These are phyloP conservation scores for Phyto melanocephala DNA, from an alignment of 2,888 invertebrate species.

Conservation along the genomic window DNA sequence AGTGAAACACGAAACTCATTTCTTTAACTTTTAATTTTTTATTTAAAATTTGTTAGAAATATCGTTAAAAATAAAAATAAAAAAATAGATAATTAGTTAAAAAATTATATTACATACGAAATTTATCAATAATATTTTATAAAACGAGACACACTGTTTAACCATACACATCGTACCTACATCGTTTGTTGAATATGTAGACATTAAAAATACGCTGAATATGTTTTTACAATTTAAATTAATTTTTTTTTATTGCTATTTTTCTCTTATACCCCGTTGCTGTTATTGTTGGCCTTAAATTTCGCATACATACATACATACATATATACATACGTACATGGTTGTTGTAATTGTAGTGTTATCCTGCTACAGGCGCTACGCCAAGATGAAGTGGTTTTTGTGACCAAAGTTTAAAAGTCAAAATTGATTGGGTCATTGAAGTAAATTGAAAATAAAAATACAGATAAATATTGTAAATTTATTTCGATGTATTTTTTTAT, in stretches of 20 bases:
- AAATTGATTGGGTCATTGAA: conserved; percentile 34
- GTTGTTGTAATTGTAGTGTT: neutral
- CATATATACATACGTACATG: too few relatives aligned
- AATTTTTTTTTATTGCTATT: conserved; percentile 10
- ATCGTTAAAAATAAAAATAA: too few relatives aligned
- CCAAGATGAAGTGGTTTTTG: neutral
- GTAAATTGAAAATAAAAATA: conserved; percentile 34
- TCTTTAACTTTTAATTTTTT: too few relatives aligned
- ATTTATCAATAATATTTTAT: too few relatives aligned
- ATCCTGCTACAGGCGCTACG: neutral
- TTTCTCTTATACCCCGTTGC: neutral
- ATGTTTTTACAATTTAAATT: conserved; percentile 57
- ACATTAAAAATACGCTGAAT: conserved; percentile 45
- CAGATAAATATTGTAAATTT: neutral
- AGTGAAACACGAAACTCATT: too few relatives aligned
- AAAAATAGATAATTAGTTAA: too few relatives aligned
- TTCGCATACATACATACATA: too few relatives aligned
- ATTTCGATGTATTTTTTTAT: neutral
- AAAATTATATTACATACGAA: too few relatives aligned
- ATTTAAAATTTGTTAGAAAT: too few relatives aligned
- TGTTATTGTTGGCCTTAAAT: neutral
- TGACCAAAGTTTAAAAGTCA: conserved; percentile 28
- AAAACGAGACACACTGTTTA: too few relatives aligned
- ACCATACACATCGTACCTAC: too few relatives aligned
- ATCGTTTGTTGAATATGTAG: conserved; percentile 28